Conservation (phyloP, 2,797 vertebrate genomes). For the Onychomys torridus region DNA sequence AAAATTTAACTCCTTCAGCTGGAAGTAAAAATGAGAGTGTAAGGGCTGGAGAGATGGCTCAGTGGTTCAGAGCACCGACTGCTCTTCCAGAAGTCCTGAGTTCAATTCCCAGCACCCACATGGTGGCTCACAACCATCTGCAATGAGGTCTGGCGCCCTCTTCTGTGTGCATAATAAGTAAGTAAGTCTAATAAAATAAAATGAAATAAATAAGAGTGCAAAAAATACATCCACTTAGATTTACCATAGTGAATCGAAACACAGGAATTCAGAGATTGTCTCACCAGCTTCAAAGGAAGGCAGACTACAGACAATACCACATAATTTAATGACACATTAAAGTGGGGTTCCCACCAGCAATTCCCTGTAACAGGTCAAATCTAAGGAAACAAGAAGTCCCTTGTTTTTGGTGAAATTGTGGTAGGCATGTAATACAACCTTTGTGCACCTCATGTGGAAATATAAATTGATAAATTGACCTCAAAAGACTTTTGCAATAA, state of each 20-base stretch:
- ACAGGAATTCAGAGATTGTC: not conserved
- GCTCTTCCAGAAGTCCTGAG: too few species aligned
- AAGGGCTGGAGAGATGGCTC: too few species aligned
- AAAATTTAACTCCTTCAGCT: not conserved
- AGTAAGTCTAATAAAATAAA: not conserved
- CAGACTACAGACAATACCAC: not conserved
- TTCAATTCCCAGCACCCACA: too few species aligned
- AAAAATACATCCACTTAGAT: not conserved
- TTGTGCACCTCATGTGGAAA: not conserved
- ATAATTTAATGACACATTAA: slow-evolving; percentile 2
- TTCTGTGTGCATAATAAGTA: too few species aligned
- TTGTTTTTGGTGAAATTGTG: not conserved
- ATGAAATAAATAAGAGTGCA: not conserved
- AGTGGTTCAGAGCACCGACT: too few species aligned
- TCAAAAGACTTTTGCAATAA: not conserved
- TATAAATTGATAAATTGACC: not conserved
- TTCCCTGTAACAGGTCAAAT: not conserved
- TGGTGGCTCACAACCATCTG: too few species aligned
- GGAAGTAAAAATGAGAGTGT: too few species aligned
- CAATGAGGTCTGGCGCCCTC: too few species aligned
- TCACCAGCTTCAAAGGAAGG: not conserved
- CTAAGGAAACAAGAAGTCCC: not conserved
- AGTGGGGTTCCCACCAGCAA: not conserved
- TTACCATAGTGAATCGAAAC: slow-evolving; percentile 14
- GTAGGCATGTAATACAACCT: not conserved